Conservation (phyloP, 2,797 vertebrate species). For the Mormyrops attenuatus region DNA sequence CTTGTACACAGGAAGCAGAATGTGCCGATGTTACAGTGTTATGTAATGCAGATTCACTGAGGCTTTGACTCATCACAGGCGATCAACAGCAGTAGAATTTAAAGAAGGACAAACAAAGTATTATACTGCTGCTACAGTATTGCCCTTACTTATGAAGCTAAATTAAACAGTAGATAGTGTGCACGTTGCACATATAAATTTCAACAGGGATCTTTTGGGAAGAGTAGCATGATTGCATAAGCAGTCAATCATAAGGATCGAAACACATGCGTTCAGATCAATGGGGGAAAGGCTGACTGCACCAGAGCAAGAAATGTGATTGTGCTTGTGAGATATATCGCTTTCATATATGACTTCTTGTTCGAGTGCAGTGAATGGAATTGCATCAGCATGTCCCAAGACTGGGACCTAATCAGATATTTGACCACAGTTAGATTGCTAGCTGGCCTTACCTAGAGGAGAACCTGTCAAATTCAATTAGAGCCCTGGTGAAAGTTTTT, state of each 20-base stretch:
- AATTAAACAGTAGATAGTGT: not conserved
- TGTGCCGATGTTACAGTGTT: not conserved
- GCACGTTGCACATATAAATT: not conserved
- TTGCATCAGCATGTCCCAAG: not conserved
- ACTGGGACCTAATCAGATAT: constrained; percentile 9
- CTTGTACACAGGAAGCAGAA: not conserved
- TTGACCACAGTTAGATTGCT: constrained; percentile 3
- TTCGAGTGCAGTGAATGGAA: constrained; percentile 9
- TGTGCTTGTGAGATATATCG: not conserved
- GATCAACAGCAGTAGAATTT: not conserved
- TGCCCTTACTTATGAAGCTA: not conserved
- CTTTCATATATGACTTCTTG: constrained; percentile 6
- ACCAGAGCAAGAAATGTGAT: not conserved
- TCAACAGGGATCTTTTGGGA: not conserved
- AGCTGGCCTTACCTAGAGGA: not conserved
- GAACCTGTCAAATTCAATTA: not conserved
- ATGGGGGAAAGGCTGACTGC: not conserved
- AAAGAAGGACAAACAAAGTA: not conserved
- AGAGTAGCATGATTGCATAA: not conserved
- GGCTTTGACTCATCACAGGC: not conserved
- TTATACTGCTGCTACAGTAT: not conserved
- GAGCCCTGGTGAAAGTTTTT: not conserved
- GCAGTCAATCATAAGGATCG: not conserved
- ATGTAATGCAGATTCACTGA: constrained; percentile 5
- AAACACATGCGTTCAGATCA: not conserved